Evolutionary conservation across 2,113 vertebrate genomes (phyloP), one percentile per base, ranked within the genome.

Genomic region (Chlorodrepanis virens): DNA sequence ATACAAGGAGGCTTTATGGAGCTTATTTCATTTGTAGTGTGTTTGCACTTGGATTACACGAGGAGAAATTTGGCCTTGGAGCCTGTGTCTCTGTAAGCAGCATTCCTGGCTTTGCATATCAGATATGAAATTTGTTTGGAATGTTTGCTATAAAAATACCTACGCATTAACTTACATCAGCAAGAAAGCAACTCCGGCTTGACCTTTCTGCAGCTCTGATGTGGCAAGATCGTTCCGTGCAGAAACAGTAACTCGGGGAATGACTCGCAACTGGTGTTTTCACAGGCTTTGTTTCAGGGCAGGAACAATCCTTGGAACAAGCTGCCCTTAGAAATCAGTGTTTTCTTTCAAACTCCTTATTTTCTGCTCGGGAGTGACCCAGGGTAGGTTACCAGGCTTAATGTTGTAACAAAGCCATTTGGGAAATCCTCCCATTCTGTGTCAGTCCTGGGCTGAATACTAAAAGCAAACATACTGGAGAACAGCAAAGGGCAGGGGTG

Each of bases 101-200:
- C 87, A 86, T 92, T 95, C 95, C 90, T 86, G 86, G 59, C 90
- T 90, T 80, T 85, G 75, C 40, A 1, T 85, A 93, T 79, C 89
- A 85, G 81, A 75, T 33, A 83, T 23, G 75, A 85, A 94, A 94
- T 94, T 91, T 94, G 87, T 74, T 79, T 90, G 93, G 93, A 95
- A 94, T 95, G 94, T 96, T 96, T 96, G 91, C 90, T 91, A 18
- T 94, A 90, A 91, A 97, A 96, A 96, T 90, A 94, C 82, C 63
- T 69, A 85, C 1, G 19, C 1, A 35, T 60, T 75, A 79, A 72
- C 89, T 93, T 79, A 82, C 74, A 96, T 82, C 89, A 94, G 68
- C 0, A 5, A 89, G 83, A 77, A 77, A 69, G 85, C 33, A 29
- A 83, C 87, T 90, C 50, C 0, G 1, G 59, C 67, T 12, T 88